phyloP scores from a whole-genome alignment of 2,888 invertebrate species.

The Acanthosepion lycidas region DNA sequence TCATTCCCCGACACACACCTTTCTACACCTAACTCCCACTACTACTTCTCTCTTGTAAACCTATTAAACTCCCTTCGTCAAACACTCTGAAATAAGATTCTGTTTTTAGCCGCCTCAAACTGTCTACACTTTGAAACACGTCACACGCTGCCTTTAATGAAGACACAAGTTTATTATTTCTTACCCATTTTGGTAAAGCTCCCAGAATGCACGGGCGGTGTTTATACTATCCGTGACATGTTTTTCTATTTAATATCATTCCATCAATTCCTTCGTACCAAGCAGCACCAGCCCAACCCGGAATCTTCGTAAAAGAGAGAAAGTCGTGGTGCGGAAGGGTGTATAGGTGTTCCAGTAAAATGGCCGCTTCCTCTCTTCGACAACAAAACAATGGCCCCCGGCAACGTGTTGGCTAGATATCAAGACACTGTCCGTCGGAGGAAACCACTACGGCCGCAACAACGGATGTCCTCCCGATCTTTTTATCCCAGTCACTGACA shows the following conservation, averaged over 20 bases:
- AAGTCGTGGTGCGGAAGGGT: not conserved
- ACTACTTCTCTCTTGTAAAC: not conserved
- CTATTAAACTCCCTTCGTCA: not conserved
- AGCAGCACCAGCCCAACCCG: not conserved
- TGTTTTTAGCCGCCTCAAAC: not conserved
- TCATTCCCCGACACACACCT: too few species aligned
- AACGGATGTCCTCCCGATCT: not conserved
- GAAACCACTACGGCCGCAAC: not conserved
- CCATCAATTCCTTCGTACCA: not conserved
- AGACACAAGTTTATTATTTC: not conserved
- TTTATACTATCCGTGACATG: not conserved
- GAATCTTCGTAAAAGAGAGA: not conserved
- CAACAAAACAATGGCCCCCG: not conserved
- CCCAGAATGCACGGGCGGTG: not conserved
- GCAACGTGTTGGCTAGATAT: not conserved
- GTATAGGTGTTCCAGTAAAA: not conserved
- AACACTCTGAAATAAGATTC: not conserved
- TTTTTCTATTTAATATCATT: not conserved
- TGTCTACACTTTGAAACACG: constrained; percentile 14
- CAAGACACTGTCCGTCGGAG: not conserved
- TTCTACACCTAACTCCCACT: not conserved
- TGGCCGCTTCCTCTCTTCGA: not conserved
- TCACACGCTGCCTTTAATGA: not conserved
- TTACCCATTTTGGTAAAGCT: not conserved
- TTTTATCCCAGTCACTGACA: constrained; percentile 33